Conservation (phyloP, 1,140 invertebrate genomes). For the Augochlora pura region DNA sequence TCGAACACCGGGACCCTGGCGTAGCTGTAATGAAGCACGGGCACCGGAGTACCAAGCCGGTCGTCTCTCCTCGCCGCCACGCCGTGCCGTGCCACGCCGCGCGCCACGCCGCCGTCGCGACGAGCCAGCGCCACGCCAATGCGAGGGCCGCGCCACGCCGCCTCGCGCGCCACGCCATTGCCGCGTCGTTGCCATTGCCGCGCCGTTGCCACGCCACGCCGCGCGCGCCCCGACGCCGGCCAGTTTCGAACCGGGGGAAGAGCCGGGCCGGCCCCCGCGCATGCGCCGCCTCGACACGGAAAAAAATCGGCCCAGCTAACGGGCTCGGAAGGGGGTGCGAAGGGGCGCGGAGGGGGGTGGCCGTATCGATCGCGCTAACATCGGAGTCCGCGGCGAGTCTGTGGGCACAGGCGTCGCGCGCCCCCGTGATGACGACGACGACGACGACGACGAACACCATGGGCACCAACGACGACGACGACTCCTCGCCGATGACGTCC, state of each 20-base stretch:
- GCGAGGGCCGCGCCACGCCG: neutral
- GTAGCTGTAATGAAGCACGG: conserved; percentile 69
- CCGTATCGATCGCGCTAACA: conserved; percentile 78
- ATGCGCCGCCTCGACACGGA: conserved; percentile 70
- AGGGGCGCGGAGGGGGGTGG: conserved; percentile 64
- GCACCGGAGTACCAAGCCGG: conserved; percentile 9
- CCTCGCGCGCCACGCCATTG: conserved; percentile 11
- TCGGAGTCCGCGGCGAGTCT: conserved; percentile 66
- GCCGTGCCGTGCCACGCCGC: neutral
- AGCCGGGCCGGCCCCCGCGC: conserved; percentile 53
- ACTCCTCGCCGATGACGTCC: conserved; percentile 33
- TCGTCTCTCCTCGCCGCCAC: conserved; percentile 19
- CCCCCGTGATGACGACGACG: conserved; percentile 41
- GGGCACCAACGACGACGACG: neutral
- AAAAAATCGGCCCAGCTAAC: conserved; percentile 77
- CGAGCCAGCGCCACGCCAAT: too few species aligned
- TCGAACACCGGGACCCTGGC: conserved; percentile 55
- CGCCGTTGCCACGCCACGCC: too few species aligned
- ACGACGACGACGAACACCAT: neutral
- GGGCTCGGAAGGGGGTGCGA: conserved; percentile 29
- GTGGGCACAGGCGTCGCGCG: conserved; percentile 53
- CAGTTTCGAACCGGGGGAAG: conserved; percentile 47
- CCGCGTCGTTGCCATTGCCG: neutral
- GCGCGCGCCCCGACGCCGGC: conserved; percentile 19
- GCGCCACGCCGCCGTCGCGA: neutral